phyloP scores from a whole-genome alignment of 2,113 vertebrate species.

The Otis tarda region DNA sequence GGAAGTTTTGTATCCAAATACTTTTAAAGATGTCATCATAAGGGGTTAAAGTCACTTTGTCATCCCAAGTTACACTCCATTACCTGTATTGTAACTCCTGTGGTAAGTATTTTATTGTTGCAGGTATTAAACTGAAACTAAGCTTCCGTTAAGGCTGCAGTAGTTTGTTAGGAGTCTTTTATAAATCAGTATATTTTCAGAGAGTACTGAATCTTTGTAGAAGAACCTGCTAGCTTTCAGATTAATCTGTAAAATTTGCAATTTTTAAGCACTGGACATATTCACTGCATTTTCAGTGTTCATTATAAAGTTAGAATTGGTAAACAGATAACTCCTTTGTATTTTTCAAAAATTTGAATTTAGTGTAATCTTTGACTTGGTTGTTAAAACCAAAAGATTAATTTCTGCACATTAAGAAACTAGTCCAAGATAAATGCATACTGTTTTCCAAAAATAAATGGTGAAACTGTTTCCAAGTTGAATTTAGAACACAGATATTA shows the following conservation, averaged over 20 bases:
- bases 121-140: not conserved
- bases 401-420: not conserved
- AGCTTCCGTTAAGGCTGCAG: not conserved
- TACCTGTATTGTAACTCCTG: not conserved
- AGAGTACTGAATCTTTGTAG: not conserved
- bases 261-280: not conserved
- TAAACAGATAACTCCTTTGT: not conserved
- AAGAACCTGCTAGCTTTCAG: not conserved
- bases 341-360: not conserved
- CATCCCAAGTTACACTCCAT: not conserved
- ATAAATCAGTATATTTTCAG: not conserved
- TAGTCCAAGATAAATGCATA: not conserved
- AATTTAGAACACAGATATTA: not conserved
- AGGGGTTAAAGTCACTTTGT: not conserved
- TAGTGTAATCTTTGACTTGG: not conserved
- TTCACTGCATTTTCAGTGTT: not conserved
- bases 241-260: not conserved
- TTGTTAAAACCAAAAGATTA: not conserved
- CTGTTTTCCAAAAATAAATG: not conserved
- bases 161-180: not conserved
- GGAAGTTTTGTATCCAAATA: not conserved
- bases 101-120: not conserved
- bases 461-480: not conserved
- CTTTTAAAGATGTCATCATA: not conserved
- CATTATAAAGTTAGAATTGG: not conserved